phyloP scores from a whole-genome alignment of 2,797 vertebrate genomes.

The Xyrichtys novacula region DNA sequence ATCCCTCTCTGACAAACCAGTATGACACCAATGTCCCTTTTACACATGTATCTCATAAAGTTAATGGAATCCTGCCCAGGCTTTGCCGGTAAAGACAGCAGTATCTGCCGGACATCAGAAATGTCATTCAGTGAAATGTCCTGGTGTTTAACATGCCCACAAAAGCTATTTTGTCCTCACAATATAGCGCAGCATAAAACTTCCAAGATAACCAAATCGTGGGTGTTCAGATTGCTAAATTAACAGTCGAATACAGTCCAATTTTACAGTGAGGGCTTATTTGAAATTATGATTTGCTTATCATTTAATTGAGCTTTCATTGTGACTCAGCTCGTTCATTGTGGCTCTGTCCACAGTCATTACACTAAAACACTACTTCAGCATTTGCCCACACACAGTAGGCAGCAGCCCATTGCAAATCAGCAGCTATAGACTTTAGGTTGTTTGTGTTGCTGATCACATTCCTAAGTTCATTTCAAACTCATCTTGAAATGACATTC shows the following conservation, averaged over 20 bases:
- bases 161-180: neutral
- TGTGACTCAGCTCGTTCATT: constrained; percentile 2
- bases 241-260: neutral
- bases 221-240: neutral
- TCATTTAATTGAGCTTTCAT: constrained; percentile 19
- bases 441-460: constrained; percentile 13
- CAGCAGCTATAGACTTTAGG: neutral
- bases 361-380: constrained; percentile 2
- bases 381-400: neutral
- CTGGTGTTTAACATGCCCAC: neutral
- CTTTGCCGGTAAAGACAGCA: constrained; percentile 27
- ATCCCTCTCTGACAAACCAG: constrained; percentile 32
- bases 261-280: neutral
- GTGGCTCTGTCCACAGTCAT: constrained; percentile 1
- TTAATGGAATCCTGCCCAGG: constrained; percentile 23
- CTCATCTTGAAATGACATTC: neutral
- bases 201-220: constrained; percentile 1
- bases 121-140: neutral
- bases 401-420: neutral
- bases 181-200: neutral
- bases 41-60: constrained; percentile 15
- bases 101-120: neutral
- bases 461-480: constrained; percentile 10
- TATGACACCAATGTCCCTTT: constrained; percentile 28
- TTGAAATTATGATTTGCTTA: constrained; percentile 11